These are phyloP conservation scores for Geococcyx californianus DNA, from an alignment of 2,113 vertebrate genomes.

Conservation along the genomic window DNA sequence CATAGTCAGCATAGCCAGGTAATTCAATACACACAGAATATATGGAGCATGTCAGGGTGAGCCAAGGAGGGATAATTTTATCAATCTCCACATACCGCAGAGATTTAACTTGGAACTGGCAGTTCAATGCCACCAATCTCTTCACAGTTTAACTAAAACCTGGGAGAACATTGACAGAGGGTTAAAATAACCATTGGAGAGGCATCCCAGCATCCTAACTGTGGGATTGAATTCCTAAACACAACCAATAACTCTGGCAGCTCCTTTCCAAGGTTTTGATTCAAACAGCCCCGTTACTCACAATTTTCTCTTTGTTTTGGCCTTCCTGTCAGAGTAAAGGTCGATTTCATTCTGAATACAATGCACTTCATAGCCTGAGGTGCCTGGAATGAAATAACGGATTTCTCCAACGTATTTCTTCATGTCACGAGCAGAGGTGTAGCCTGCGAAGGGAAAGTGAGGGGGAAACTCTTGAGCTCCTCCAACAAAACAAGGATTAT, in stretches of 20 bases:
- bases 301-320: constrained; percentile 42
- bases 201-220: accelerated
- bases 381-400: constrained; percentile 72
- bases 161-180: accelerated
- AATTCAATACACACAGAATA: accelerated
- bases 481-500: accelerated
- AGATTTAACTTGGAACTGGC: not conserved
- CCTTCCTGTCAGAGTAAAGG: constrained; percentile 20
- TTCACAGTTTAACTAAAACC: not conserved
- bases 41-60: accelerated
- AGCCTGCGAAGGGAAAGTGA: constrained; percentile 43
- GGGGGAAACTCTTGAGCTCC: too few species aligned
- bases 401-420: constrained; percentile 74
- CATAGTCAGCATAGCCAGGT: not conserved
- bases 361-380: constrained; percentile 60
- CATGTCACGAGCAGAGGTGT: constrained; percentile 70
- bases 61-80: not conserved
- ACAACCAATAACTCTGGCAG: accelerated
- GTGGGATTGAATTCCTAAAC: accelerated
- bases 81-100: accelerated
- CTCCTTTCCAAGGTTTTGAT: not conserved
- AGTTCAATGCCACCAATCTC: not conserved
- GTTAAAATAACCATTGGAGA: not conserved
- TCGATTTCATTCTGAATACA: constrained; percentile 66
- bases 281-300: not conserved